A percentile compares a stretch with the other conserved stretches of the same genome.
Conservation (phyloP, 2,888 invertebrate genomes). For the Phaedon cochleariae region DNA sequence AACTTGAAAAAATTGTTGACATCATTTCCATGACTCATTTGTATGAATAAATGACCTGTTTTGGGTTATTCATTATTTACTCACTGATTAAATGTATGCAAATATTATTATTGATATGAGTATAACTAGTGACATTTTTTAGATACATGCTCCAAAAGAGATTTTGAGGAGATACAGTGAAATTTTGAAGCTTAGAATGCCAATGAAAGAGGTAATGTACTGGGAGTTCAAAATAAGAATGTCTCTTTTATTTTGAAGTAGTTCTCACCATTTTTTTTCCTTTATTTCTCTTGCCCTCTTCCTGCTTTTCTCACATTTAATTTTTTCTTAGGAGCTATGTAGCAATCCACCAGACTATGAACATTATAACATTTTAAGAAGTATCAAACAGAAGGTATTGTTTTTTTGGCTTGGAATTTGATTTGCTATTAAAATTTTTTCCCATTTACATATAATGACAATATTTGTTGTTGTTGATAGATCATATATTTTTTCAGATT, state of each 20-base stretch:
- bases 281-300: not conserved
- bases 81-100: no score
- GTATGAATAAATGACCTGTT: not conserved
- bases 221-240: not conserved
- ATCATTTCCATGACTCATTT: slow-evolving; percentile 9
- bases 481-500: slow-evolving; percentile 62
- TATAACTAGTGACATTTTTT: no score
- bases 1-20: not conserved
- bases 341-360: slow-evolving; percentile 67
- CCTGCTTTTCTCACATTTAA: not conserved
- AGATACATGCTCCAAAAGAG: slow-evolving; percentile 86
- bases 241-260: not conserved
- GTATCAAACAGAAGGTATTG: slow-evolving; percentile 64
- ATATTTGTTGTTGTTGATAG: not conserved
- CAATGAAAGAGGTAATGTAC: slow-evolving; percentile 82
- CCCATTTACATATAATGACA: not conserved
- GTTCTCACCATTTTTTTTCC: not conserved
- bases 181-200: slow-evolving; percentile 90
- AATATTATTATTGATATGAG: no score
- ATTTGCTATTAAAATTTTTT: slow-evolving; percentile 14
- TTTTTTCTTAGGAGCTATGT: slow-evolving; percentile 69
- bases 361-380: slow-evolving; percentile 69
- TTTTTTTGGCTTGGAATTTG: slow-evolving; percentile 16
- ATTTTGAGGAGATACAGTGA: slow-evolving; percentile 89
- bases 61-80: slow-evolving; percentile 2